These are phyloP conservation scores for Eulithis prunata DNA, from an alignment of 2,888 invertebrate species.

Conservation along the genomic window DNA sequence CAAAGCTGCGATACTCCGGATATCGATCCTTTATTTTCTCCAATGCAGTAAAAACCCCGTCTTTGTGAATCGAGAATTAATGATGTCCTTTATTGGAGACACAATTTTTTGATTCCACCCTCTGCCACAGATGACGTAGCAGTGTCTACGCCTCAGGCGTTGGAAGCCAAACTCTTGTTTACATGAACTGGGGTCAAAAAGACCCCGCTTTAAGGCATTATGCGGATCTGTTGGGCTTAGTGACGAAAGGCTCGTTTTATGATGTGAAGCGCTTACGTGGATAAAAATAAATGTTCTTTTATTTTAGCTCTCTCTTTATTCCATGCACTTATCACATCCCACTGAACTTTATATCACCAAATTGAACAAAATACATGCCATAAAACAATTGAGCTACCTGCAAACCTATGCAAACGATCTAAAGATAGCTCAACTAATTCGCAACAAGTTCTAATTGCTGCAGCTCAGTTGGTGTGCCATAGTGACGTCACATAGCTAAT, in stretches of 20 bases:
- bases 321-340: background rate
- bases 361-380: no score
- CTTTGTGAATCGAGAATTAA: conserved; percentile 82
- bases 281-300: conserved; percentile 32
- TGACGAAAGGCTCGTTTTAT: conserved; percentile 44
- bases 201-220: conserved; percentile 70
- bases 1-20: conserved; percentile 49
- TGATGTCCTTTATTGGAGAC: conserved; percentile 87
- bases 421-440: background rate
- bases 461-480: background rate
- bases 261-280: conserved; percentile 39
- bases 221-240: conserved; percentile 63
- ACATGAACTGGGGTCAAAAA: conserved; percentile 70
- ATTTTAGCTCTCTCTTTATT: conserved; percentile 2
- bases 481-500: background rate
- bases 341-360: no score
- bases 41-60: conserved; percentile 61
- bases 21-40: conserved; percentile 67
- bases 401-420: no score
- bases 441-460: background rate
- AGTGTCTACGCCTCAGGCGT: conserved; percentile 46
- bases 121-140: conserved; percentile 39
- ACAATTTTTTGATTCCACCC: conserved; percentile 42
- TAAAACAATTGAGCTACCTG: no score
- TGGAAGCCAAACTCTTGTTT: conserved; percentile 76